These are phyloP conservation scores for Xenops minutus DNA, from an alignment of 2,797 vertebrate genomes.

Conservation along the genomic window DNA sequence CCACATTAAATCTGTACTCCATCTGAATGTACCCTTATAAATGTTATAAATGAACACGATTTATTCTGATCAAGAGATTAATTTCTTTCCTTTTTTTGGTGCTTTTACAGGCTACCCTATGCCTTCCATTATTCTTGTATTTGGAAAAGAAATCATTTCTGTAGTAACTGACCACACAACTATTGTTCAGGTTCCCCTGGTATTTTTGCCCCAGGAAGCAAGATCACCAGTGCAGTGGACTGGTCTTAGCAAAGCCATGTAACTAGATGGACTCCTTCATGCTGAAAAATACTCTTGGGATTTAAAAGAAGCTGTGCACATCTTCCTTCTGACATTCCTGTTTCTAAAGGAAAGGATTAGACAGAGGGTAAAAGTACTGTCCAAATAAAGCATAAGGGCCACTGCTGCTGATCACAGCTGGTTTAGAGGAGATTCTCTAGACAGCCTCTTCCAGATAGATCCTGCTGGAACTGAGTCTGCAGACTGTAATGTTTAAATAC, in stretches of 20 bases:
- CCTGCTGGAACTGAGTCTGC: conserved; percentile 9
- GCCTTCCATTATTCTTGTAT: neutral
- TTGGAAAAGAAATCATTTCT: neutral
- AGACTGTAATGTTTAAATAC: conserved; percentile 52
- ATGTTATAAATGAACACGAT: neutral
- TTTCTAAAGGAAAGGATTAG: conserved; percentile 21
- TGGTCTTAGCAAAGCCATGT: neutral
- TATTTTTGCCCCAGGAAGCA: neutral
- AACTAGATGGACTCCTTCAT: neutral
- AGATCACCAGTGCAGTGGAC: neutral
- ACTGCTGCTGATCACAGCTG: conserved; percentile 23
- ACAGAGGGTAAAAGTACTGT: neutral
- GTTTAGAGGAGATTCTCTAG: conserved; percentile 33
- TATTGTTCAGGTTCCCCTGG: neutral
- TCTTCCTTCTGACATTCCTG: conserved; percentile 27
- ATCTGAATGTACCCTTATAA: neutral
- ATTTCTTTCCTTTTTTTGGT: neutral
- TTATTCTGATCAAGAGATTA: neutral
- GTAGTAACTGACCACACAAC: neutral
- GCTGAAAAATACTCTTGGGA: conserved; percentile 16
- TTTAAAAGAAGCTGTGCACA: conserved; percentile 20
- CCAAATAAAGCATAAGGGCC: neutral
- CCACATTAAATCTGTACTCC: neutral
- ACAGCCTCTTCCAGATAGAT: neutral
- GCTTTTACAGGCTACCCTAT: neutral